These are phyloP conservation scores for Drosophila koepferae DNA, from an alignment of 2,888 invertebrate species.

Conservation along the genomic window DNA sequence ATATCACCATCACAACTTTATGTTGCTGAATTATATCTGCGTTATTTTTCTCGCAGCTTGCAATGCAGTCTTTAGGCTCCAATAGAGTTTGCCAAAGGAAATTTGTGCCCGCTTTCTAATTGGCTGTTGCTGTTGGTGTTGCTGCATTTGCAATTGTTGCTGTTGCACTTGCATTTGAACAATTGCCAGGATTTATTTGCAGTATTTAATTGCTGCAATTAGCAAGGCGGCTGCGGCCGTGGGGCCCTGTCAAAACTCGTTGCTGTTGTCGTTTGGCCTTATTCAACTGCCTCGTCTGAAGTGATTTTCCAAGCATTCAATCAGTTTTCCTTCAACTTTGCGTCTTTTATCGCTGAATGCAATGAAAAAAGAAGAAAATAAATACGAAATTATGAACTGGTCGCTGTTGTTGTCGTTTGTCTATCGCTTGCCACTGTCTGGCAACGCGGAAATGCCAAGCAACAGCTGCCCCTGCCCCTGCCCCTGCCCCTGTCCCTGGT, in stretches of 20 bases:
- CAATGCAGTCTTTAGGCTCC: neutral
- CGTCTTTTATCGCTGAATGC: conserved; percentile 45
- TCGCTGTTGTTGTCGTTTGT: conserved; percentile 47
- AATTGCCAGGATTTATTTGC: conserved; percentile 65
- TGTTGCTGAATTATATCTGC: neutral
- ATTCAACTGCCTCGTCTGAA: neutral
- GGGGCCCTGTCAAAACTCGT: conserved; percentile 40
- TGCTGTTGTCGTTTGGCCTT: conserved; percentile 22
- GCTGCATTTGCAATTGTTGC: conserved; percentile 6
- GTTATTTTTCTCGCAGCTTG: neutral
- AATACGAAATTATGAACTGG: conserved; percentile 58
- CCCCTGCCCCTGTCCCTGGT: conserved; percentile 1
- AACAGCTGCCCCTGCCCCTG: conserved; percentile 37
- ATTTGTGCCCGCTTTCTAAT: conserved; percentile 23
- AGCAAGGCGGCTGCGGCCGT: conserved; percentile 29
- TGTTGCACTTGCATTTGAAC: conserved; percentile 23
- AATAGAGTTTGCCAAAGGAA: conserved; percentile 26
- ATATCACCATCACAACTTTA: neutral
- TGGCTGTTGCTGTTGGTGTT: neutral
- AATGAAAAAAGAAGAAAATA: conserved; percentile 19
- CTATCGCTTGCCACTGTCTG: conserved; percentile 74
- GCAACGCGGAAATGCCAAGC: conserved; percentile 79
- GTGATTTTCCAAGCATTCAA: conserved; percentile 44
- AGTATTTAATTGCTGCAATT: conserved; percentile 74
- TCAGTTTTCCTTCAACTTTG: conserved; percentile 35